These are phyloP conservation scores for Tragopan temminckii DNA, from an alignment of 2,797 vertebrate species.

Conservation along the genomic window DNA sequence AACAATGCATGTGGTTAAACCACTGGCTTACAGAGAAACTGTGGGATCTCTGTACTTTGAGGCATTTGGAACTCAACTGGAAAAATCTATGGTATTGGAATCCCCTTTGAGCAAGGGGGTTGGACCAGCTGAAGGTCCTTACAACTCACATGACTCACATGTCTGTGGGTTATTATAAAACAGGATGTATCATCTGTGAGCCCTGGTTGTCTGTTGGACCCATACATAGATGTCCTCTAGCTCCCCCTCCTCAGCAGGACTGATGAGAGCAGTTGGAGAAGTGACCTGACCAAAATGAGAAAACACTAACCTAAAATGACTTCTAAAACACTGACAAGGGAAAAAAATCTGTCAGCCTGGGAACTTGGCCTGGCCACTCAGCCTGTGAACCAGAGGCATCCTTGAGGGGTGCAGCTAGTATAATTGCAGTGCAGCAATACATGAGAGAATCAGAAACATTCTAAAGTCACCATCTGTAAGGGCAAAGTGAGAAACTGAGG, in stretches of 20 bases:
- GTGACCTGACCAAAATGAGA: not conserved
- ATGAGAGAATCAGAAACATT: not conserved
- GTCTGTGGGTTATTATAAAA: not conserved
- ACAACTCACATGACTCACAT: not conserved
- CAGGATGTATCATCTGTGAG: fast-evolving
- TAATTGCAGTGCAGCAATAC: not conserved
- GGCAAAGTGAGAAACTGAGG: not conserved
- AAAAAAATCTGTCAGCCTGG: not conserved
- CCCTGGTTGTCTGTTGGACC: not conserved
- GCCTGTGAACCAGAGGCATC: not conserved
- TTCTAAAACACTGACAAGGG: not conserved
- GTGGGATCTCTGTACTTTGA: not conserved
- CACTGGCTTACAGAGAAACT: not conserved
- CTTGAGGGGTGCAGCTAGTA: not conserved
- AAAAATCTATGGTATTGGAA: not conserved
- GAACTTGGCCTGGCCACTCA: not conserved
- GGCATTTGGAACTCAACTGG: not conserved
- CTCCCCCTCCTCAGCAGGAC: not conserved
- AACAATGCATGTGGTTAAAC: not conserved
- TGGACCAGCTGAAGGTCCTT: not conserved
- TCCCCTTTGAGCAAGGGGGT: not conserved
- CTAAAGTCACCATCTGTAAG: not conserved
- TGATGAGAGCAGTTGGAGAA: not conserved
- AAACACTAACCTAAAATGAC: not conserved
- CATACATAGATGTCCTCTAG: not conserved